phyloP scores from a whole-genome alignment of 2,113 vertebrate genomes.

The Herpetotheres cachinnans region DNA sequence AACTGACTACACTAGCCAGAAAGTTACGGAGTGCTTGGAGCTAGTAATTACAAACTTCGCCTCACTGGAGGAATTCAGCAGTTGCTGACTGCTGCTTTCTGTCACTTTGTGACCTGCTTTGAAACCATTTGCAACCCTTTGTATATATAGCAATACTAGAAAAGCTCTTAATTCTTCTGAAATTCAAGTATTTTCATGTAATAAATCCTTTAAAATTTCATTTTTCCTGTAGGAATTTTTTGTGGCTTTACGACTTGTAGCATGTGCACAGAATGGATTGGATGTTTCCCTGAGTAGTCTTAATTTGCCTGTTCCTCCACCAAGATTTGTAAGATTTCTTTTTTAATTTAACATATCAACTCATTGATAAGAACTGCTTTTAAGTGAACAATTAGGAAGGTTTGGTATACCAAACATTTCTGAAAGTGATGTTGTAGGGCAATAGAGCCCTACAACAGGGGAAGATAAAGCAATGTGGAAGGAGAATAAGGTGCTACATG shows the following conservation, averaged over 20 bases:
- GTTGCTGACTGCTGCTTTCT: neutral
- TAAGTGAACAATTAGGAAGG: neutral
- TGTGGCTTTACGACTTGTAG: conserved; percentile 90
- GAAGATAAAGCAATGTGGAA: neutral
- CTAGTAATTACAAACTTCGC: neutral
- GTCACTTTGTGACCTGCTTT: neutral
- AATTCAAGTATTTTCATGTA: neutral
- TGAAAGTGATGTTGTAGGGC: neutral
- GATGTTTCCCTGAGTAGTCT: conserved; percentile 91
- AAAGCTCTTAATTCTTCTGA: neutral
- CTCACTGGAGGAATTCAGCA: neutral
- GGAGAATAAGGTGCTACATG: neutral
- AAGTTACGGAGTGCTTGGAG: neutral
- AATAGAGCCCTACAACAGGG: neutral
- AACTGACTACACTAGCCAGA: neutral
- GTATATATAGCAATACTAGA: neutral
- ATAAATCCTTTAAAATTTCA: neutral
- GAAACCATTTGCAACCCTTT: neutral
- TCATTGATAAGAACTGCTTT: neutral
- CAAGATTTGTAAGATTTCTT: conserved; percentile 91
- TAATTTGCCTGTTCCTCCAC: conserved; percentile 86
- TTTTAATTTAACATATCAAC: neutral
- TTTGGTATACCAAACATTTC: neutral
- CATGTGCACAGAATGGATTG: conserved; percentile 97
- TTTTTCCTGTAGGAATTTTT: conserved; percentile 89